These are phyloP conservation scores for Notocelia uddmanniana DNA, from an alignment of 2,888 invertebrate genomes.

Conservation along the genomic window DNA sequence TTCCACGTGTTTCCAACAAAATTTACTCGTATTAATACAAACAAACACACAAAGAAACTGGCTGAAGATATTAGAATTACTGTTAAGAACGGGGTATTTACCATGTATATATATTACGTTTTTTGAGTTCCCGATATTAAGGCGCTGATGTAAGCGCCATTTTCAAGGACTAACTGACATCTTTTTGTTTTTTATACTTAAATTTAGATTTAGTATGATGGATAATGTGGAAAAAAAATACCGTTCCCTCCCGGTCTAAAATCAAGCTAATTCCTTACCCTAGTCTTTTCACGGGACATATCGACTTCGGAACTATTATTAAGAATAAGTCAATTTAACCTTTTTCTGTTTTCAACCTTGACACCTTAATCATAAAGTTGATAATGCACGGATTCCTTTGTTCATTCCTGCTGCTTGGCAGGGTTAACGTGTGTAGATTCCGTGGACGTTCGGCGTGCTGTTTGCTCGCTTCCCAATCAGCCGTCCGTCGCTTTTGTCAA, in stretches of 20 bases:
- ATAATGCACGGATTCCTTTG: neutral
- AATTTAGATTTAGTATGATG: too few species aligned
- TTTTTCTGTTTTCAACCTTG: neutral
- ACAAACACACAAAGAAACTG: too few species aligned
- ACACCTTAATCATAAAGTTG: neutral
- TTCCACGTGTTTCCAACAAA: too few species aligned
- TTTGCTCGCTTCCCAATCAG: conserved; percentile 21
- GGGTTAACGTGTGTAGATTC: neutral
- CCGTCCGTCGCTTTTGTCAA: conserved; percentile 13
- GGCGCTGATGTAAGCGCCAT: too few species aligned
- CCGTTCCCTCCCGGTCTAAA: neutral
- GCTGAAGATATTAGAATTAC: too few species aligned
- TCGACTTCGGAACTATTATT: neutral
- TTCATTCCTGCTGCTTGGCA: neutral
- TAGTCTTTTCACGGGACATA: neutral
- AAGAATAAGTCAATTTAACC: neutral
- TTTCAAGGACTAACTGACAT: too few species aligned
- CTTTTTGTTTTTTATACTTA: too few species aligned
- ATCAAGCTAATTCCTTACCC: neutral
- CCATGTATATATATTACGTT: too few species aligned
- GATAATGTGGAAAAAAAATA: too few species aligned
- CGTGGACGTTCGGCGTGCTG: neutral
- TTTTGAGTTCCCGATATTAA: too few species aligned
- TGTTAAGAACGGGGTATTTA: too few species aligned
- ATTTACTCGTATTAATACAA: too few species aligned